phyloP scores from a whole-genome alignment of 2,888 invertebrate genomes.

The Agrochola lota region DNA sequence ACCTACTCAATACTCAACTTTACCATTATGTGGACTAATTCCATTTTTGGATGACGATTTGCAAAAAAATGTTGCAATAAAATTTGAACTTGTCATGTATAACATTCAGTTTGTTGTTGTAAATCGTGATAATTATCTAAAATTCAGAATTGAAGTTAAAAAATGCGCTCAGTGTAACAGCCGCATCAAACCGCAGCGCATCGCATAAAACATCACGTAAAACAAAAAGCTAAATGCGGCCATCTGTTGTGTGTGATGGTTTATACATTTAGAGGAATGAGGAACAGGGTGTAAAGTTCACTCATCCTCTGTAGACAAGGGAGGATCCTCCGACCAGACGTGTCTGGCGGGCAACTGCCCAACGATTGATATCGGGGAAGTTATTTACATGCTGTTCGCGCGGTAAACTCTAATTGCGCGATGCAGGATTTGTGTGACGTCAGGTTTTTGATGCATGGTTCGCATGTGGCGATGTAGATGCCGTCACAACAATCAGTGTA shows the following conservation, averaged over 20 bases:
- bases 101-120: neutral
- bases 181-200: neutral
- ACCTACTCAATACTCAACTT: neutral
- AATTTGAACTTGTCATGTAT: neutral
- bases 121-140: neutral
- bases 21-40: neutral
- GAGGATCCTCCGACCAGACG: too few relatives aligned
- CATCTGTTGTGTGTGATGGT: neutral
- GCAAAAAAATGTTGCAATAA: neutral
- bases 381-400: too few relatives aligned
- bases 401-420: too few relatives aligned
- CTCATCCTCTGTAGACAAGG: too few relatives aligned
- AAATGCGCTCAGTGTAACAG: too few relatives aligned
- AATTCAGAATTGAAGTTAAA: neutral
- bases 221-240: neutral
- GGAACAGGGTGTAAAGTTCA: too few relatives aligned
- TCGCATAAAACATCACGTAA: too few relatives aligned
- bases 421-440: too few relatives aligned
- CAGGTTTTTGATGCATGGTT: too few relatives aligned
- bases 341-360: too few relatives aligned
- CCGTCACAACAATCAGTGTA: too few relatives aligned
- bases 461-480: neutral
- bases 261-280: neutral
- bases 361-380: too few relatives aligned
- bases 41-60: neutral